phyloP scores from a whole-genome alignment of 2,797 vertebrate genomes.

The Alcedo atthis region DNA sequence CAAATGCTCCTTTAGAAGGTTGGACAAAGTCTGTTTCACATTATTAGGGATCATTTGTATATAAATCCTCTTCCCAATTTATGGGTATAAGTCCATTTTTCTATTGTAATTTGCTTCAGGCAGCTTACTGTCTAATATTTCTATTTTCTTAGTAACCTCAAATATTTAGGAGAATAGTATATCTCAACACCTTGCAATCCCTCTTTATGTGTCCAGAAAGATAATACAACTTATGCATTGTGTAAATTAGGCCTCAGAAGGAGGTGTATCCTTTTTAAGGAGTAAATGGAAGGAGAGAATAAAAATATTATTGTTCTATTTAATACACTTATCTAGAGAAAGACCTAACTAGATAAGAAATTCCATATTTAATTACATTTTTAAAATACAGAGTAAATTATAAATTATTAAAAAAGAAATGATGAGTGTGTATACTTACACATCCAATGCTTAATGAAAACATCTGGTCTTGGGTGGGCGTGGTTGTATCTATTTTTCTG shows the following conservation, averaged over 20 bases:
- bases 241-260: constrained; percentile 47
- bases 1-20: neutral
- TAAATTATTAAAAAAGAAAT: constrained; percentile 17
- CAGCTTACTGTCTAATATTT: neutral
- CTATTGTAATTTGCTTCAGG: neutral
- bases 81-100: neutral
- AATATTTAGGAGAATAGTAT: neutral
- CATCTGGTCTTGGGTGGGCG: constrained; percentile 13
- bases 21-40: neutral
- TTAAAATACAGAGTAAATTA: constrained; percentile 45
- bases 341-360: constrained; percentile 53
- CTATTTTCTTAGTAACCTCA: neutral
- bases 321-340: constrained; percentile 25
- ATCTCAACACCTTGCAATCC: neutral
- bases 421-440: constrained; percentile 15
- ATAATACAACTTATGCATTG: constrained; percentile 4
- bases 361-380: constrained; percentile 65
- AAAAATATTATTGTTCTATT: constrained; percentile 49
- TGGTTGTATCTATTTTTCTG: neutral
- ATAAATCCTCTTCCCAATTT: constrained; percentile 16
- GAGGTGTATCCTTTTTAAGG: constrained; percentile 30
- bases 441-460: constrained; percentile 59
- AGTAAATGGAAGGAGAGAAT: constrained; percentile 32
- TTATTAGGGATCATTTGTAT: neutral
- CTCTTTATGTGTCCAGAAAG: neutral